A percentile compares a stretch with the other conserved stretches of the same genome.
Evolutionary conservation across 1,140 invertebrate species (phyloP).

Genomic region (Ctenoplectra terminalis): DNA sequence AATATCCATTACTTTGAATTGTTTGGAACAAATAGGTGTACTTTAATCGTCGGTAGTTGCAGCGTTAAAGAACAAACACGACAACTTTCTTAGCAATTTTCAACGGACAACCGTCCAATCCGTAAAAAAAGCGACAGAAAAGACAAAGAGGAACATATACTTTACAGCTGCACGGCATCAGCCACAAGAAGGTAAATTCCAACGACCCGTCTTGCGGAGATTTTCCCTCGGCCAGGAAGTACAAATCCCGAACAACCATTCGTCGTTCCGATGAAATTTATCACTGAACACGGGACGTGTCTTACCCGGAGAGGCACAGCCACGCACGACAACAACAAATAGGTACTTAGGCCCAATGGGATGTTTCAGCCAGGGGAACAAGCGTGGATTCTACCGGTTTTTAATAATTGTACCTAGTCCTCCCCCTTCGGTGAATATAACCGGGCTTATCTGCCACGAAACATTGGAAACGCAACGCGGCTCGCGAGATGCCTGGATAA

Average conservation of each 20-base stretch:
- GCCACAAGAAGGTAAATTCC: constrained; percentile 41
- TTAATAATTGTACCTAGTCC: constrained; percentile 64
- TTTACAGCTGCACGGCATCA: background rate
- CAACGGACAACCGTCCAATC: background rate
- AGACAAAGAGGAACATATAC: background rate
- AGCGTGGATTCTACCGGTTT: constrained; percentile 69
- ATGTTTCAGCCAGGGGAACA: constrained; percentile 57
- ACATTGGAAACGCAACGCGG: constrained; percentile 48
- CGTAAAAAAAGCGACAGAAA: background rate
- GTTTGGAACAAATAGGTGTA: no score
- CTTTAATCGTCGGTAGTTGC: no score
- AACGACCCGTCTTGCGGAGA: constrained; percentile 1
- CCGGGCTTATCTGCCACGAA: constrained; percentile 54
- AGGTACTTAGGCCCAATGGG: constrained; percentile 66
- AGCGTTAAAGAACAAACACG: no score
- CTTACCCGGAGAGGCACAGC: constrained; percentile 46
- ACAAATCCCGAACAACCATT: constrained; percentile 58
- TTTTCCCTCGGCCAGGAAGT: constrained; percentile 62
- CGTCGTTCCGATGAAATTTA: constrained; percentile 67
- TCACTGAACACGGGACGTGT: constrained; percentile 60
- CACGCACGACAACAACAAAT: constrained; percentile 67
- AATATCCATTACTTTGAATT: no score
- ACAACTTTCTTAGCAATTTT: no score
- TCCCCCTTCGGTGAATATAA: constrained; percentile 7
- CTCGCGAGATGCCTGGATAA: constrained; percentile 42